Evolutionary conservation across 2,888 invertebrate species (phyloP), one percentile per base, ranked within the genome.

Genomic region (Mystacides longicornis): DNA sequence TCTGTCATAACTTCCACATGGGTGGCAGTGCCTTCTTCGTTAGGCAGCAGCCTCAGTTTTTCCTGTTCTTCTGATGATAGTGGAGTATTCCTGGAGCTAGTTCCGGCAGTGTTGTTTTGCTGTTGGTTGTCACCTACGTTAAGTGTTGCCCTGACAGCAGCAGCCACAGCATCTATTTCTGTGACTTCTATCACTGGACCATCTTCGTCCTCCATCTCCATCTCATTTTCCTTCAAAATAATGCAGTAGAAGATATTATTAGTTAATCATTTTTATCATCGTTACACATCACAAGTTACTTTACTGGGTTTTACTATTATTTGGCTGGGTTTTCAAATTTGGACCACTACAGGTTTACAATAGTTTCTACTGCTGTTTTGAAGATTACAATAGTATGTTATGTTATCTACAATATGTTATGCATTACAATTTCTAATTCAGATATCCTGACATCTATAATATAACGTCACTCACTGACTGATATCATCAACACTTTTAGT

Each of bases 1-100:
- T 70, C 70, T 0, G 73, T 73, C 1, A 71, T 72, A 1, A 74
- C 72, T 63, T 74, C 72, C 1, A 73, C 73, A 21, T 64, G 63
- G 1, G 63, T 63, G 11, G 62, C 52, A 5, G 57, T 50, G 2
- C 63, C 63, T 14, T 60, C 56, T 31, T 58, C 51, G 33, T 53
- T 57, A 3, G 63, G 63, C 37, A 73, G 63, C 63, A 61, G 46
- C 16, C 59, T 33, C 16, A 61, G 49, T 2, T 50, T 23, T 23
- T 57, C 20, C 14, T 19, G n/a, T n/a, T 54, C 55, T 4, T 51
- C 59, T 7, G 27, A 27, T 5, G 27, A 27, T 4, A 16, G n/a
- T 14, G 4, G 37, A 4, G 14, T 16, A 3, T 65, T 67, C 57
- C 65, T 64, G 58, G 69, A 69, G 56, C 71, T 71, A 54, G 73